Conservation (phyloP, 1,140 invertebrate genomes). For the Cotesia vestalis region DNA sequence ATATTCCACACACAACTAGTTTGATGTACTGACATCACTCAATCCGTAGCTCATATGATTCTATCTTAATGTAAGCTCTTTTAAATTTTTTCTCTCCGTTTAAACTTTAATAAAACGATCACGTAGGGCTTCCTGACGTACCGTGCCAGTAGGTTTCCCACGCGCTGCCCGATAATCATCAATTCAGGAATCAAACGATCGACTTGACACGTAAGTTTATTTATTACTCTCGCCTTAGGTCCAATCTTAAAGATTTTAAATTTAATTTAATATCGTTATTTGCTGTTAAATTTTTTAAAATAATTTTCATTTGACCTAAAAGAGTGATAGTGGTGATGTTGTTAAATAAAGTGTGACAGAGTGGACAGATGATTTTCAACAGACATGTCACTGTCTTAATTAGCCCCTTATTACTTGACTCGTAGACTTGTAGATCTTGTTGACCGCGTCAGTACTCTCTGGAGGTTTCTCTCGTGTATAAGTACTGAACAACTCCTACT, state of each 20-base stretch:
- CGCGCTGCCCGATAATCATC: conserved; percentile 36
- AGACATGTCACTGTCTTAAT: conserved; percentile 36
- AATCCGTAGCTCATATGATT: conserved; percentile 13
- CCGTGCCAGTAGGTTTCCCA: conserved; percentile 53
- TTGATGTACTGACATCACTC: no score
- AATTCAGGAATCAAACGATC: no score
- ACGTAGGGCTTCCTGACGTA: conserved; percentile 52
- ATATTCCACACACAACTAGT: no score
- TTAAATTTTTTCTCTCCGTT: conserved; percentile 2
- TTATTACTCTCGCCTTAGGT: no score
- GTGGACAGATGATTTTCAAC: conserved; percentile 33
- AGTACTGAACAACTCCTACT: no score
- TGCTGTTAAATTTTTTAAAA: neutral
- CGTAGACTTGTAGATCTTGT: conserved; percentile 37
- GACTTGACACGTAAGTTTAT: conserved; percentile 32
- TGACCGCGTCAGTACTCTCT: conserved; percentile 41
- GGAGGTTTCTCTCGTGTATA: conserved; percentile 4
- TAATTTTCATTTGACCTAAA: neutral
- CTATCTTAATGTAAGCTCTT: neutral
- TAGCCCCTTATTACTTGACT: conserved; percentile 34
- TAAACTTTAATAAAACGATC: conserved; percentile 50
- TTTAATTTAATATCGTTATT: neutral
- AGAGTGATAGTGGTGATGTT: neutral
- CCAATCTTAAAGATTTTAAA: neutral
- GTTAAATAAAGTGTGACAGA: conserved; percentile 20